Conservation (phyloP, 1,140 invertebrate genomes). For the Drosophila truncata region DNA sequence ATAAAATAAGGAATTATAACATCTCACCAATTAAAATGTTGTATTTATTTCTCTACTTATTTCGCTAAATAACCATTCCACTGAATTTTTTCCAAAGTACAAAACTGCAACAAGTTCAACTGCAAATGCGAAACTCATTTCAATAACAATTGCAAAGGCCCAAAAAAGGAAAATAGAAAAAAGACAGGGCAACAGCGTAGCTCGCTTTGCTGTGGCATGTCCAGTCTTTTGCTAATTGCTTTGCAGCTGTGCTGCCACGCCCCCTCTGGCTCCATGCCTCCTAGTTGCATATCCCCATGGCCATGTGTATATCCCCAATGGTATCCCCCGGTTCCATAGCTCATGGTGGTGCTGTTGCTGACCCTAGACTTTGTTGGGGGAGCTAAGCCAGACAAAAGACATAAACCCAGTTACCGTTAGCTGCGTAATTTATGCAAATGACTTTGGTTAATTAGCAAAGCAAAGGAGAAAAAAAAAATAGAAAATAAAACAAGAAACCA, state of each 20-base stretch:
- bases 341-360: slow-evolving; percentile 8
- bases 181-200: slow-evolving; percentile 8
- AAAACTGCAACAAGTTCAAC: slow-evolving; percentile 62
- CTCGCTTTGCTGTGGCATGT: slow-evolving; percentile 57
- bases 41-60: background rate
- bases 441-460: slow-evolving; percentile 76
- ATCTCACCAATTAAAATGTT: background rate
- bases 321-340: slow-evolving; percentile 16
- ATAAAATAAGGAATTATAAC: background rate
- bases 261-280: slow-evolving; percentile 31
- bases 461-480: slow-evolving; percentile 26
- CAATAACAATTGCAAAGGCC: slow-evolving; percentile 69
- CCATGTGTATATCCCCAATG: slow-evolving; percentile 7
- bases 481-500: slow-evolving; percentile 24
- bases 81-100: background rate
- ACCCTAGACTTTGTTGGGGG: slow-evolving; percentile 15
- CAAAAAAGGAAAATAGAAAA: slow-evolving; percentile 36
- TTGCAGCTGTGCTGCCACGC: slow-evolving; percentile 69
- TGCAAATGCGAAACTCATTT: slow-evolving; percentile 67
- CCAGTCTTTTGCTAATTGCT: slow-evolving; percentile 77
- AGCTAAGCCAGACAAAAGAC: slow-evolving; percentile 63
- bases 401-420: slow-evolving; percentile 79
- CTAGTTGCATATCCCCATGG: slow-evolving; percentile 11
- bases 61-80: background rate
- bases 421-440: slow-evolving; percentile 82